Evolutionary conservation across 2,113 vertebrate genomes (phyloP).

Genomic region (Oenanthe oenanthe): DNA sequence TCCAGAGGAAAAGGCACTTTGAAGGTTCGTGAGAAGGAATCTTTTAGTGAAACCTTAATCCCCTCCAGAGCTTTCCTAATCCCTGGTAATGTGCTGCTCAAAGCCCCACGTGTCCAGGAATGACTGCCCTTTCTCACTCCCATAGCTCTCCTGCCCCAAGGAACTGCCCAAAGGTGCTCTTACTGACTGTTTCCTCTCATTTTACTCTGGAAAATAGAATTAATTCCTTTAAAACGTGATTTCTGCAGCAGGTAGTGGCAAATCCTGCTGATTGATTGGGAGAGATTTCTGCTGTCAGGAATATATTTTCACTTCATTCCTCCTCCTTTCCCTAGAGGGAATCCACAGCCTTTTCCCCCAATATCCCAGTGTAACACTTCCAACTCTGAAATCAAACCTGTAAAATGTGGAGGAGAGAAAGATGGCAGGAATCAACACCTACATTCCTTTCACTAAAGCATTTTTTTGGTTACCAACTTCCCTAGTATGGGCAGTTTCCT

Average conservation of each 20-base stretch:
- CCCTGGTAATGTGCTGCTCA: background rate
- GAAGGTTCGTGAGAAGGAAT: background rate
- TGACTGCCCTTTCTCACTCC: background rate
- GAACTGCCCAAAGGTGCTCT: background rate
- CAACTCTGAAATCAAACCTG: background rate
- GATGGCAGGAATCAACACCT: background rate
- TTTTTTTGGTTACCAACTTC: background rate
- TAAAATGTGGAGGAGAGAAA: background rate
- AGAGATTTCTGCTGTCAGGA: background rate
- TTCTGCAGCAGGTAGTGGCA: background rate
- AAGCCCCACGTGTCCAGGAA: background rate
- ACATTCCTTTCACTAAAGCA: background rate
- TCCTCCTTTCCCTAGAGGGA: background rate
- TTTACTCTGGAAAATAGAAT: background rate
- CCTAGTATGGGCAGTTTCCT: rapidly evolving
- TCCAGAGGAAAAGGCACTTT: background rate
- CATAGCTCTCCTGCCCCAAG: background rate
- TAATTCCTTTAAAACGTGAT: background rate
- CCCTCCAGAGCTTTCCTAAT: background rate
- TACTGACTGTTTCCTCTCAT: background rate
- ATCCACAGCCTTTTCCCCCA: background rate
- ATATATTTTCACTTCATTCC: background rate
- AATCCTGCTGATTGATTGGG: background rate
- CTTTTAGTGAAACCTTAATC: background rate
- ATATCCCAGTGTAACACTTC: background rate